Evolutionary conservation across 2,888 invertebrate genomes (phyloP).

Genomic region (Sialis fuliginosa): DNA sequence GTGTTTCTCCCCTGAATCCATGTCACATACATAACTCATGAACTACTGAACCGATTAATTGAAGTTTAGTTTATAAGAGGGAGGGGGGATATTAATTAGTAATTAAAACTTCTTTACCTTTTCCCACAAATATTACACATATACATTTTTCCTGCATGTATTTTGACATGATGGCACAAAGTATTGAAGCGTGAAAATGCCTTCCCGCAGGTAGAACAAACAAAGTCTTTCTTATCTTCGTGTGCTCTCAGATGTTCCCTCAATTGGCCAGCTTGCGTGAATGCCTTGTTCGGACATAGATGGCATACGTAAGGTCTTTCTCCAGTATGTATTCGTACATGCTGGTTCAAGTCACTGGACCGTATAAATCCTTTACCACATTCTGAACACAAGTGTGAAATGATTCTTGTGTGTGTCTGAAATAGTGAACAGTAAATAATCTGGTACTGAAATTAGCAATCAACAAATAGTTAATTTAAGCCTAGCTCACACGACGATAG

Average conservation of each 20-base stretch:
- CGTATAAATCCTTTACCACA: conserved; percentile 24
- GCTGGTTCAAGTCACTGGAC: conserved; percentile 23
- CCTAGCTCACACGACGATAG: too few species aligned
- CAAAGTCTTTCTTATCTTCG: conserved; percentile 22
- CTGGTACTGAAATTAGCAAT: too few species aligned
- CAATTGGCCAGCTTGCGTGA: conserved; percentile 22
- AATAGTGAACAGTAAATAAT: not conserved
- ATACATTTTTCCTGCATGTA: conserved; percentile 23
- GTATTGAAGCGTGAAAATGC: conserved; percentile 23
- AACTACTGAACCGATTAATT: too few species aligned
- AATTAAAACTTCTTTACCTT: conserved; percentile 13
- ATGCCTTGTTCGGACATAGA: conserved; percentile 22
- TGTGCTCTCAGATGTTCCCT: conserved; percentile 24
- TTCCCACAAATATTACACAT: conserved; percentile 24
- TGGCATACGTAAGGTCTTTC: conserved; percentile 25
- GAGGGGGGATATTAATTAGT: too few species aligned
- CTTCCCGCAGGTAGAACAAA: conserved; percentile 24
- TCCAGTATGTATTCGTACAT: conserved; percentile 24
- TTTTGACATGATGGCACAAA: conserved; percentile 22
- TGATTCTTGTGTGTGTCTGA: conserved; percentile 20
- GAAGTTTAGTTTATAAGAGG: too few species aligned
- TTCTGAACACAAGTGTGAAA: conserved; percentile 22
- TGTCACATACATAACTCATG: too few species aligned
- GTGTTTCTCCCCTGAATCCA: too few species aligned
- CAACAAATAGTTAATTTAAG: too few species aligned